Percentiles rank a stretch among this genome's conserved stretches.
Conservation (phyloP, 2,797 vertebrate genomes). For the Apogon talboti region DNA sequence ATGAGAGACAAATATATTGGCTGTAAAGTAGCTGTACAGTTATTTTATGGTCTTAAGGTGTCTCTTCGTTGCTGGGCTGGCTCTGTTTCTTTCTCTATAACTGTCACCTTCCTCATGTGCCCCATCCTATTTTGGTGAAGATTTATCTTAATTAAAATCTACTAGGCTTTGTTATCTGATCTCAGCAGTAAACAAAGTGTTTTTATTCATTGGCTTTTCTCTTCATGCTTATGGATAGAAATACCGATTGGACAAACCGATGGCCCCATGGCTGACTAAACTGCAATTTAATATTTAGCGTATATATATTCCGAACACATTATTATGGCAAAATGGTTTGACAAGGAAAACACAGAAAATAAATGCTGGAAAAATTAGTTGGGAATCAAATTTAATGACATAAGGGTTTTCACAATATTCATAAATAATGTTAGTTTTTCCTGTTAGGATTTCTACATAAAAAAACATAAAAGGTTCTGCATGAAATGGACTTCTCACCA, state of each 20-base stretch:
- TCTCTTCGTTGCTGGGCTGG: constrained; percentile 4
- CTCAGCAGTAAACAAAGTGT: constrained; percentile 46
- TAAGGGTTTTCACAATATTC: not conserved
- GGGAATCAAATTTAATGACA: not conserved
- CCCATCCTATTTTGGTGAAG: constrained; percentile 14
- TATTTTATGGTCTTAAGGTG: constrained; percentile 5
- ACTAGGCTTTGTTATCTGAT: constrained; percentile 53
- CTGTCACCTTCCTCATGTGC: constrained; percentile 38
- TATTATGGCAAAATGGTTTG: not conserved
- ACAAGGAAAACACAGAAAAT: not conserved
- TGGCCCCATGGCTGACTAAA: constrained; percentile 18
- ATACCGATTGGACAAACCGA: constrained; percentile 36
- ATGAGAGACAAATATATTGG: not conserved
- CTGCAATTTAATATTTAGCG: not conserved
- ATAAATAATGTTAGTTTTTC: not conserved
- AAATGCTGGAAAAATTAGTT: too few species aligned
- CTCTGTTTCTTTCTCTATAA: constrained; percentile 24
- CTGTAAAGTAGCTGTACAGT: not conserved
- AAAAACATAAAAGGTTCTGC: not conserved
- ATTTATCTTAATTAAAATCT: constrained; percentile 76
- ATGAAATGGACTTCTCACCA: constrained; percentile 4
- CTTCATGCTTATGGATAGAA: constrained; percentile 26
- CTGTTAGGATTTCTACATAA: not conserved
- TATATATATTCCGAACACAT: not conserved
- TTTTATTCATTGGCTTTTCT: constrained; percentile 43